These are phyloP conservation scores for Gavia stellata DNA, from an alignment of 2,113 vertebrate genomes.

Conservation along the genomic window DNA sequence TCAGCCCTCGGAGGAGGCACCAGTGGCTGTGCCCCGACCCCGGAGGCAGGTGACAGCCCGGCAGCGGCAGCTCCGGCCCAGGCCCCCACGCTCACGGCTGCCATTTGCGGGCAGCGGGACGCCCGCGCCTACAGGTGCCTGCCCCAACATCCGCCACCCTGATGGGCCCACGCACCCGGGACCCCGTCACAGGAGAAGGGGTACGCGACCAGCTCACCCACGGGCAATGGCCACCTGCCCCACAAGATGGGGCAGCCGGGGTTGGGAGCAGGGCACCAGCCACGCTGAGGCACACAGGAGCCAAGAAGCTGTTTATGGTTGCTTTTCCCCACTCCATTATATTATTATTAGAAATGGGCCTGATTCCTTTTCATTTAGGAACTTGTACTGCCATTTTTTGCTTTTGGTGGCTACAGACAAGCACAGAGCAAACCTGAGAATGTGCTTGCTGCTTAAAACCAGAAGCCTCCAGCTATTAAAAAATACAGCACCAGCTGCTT, in stretches of 20 bases:
- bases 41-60: neutral
- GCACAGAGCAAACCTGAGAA: neutral
- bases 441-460: neutral
- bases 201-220: neutral
- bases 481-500: neutral
- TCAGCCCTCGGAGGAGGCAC: neutral
- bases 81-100: no score
- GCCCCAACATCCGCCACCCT: neutral
- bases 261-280: rapidly evolving
- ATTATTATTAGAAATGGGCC: neutral
- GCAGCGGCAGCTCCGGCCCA: no score
- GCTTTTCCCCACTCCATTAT: rapidly evolving
- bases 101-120: neutral
- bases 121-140: neutral
- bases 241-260: neutral
- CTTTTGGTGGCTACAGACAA: neutral
- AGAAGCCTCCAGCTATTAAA: neutral
- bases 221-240: neutral
- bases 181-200: no score
- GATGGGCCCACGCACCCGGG: neutral
- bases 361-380: neutral
- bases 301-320: rapidly evolving
- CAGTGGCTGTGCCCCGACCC: neutral
- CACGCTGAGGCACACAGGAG: rapidly evolving
- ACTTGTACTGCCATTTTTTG: neutral